Conservation (phyloP, 2,797 vertebrate species). For the Platalea minor region DNA sequence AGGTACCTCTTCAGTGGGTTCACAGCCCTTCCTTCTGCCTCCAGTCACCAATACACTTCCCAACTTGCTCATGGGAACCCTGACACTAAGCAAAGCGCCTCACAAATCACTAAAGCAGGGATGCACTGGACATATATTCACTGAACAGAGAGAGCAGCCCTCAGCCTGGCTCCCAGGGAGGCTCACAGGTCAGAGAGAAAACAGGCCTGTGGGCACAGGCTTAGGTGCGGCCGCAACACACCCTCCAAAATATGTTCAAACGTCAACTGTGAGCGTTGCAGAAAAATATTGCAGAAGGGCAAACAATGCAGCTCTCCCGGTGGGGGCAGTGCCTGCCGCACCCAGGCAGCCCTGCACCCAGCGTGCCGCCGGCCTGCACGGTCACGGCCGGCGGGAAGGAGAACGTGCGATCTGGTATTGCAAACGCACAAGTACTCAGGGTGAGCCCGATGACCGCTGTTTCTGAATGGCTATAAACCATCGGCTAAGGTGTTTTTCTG, state of each 20-base stretch:
- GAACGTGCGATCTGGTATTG: not conserved
- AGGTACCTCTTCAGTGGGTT: not conserved
- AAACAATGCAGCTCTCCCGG: not conserved
- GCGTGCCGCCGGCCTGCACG: not conserved
- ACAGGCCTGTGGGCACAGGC: not conserved
- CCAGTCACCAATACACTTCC: not conserved
- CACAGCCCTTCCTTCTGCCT: not conserved
- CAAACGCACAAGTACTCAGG: not conserved
- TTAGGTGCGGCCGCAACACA: not conserved
- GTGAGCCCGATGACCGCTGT: accelerated
- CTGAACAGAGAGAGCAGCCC: not conserved
- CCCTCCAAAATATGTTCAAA: not conserved
- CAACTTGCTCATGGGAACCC: not conserved
- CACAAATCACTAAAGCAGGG: not conserved
- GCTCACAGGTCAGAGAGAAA: not conserved
- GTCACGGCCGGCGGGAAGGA: accelerated
- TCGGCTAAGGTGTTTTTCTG: not conserved
- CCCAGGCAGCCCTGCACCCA: accelerated
- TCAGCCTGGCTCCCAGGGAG: not conserved
- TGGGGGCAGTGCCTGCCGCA: not conserved
- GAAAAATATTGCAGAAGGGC: accelerated
- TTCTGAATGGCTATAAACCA: not conserved
- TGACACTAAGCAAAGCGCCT: not conserved
- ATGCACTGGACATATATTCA: too few species aligned
- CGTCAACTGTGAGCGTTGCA: not conserved